Percentiles rank a stretch among this genome's conserved stretches.
These are phyloP conservation scores for Calephelis perditalis DNA, from an alignment of 2,888 invertebrate genomes.

Conservation along the genomic window DNA sequence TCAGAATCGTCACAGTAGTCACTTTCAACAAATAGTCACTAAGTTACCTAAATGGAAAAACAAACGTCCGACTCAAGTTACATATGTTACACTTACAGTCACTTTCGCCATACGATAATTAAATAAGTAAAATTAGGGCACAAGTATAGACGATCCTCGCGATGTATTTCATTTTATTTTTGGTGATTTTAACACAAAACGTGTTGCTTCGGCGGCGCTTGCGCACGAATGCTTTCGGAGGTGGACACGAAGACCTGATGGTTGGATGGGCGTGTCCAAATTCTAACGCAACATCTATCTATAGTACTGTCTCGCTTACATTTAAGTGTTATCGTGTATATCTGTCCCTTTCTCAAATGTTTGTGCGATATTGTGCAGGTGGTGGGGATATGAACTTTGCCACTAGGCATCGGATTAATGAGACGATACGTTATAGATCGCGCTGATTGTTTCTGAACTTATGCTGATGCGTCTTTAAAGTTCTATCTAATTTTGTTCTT, in stretches of 20 bases:
- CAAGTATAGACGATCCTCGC: constrained; percentile 10
- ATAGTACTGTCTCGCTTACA: constrained; percentile 46
- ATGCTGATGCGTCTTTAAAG: constrained; percentile 30
- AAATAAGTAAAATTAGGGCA: constrained; percentile 13
- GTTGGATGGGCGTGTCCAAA: constrained; percentile 61
- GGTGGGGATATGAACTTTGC: constrained; percentile 74
- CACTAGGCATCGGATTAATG: constrained; percentile 56
- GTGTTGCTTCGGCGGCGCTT: constrained; percentile 63
- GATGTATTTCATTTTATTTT: constrained; percentile 20
- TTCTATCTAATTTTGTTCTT: background rate
- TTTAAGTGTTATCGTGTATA: constrained; percentile 12
- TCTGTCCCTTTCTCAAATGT: constrained; percentile 53
- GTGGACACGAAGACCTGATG: constrained; percentile 61
- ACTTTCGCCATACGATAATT: constrained; percentile 15
- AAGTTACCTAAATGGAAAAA: constrained; percentile 63
- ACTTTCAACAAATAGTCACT: constrained; percentile 63
- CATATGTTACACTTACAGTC: constrained; percentile 8
- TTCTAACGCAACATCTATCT: constrained; percentile 73
- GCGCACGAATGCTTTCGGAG: constrained; percentile 73
- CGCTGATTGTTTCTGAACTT: constrained; percentile 52
- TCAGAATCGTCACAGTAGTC: constrained; percentile 65
- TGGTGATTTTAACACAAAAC: constrained; percentile 44
- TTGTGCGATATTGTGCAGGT: constrained; percentile 60
- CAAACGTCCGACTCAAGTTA: constrained; percentile 38
- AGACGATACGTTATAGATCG: constrained; percentile 69